These are phyloP conservation scores for Uloborus plumipes DNA, from an alignment of 2,888 invertebrate genomes.

Conservation along the genomic window DNA sequence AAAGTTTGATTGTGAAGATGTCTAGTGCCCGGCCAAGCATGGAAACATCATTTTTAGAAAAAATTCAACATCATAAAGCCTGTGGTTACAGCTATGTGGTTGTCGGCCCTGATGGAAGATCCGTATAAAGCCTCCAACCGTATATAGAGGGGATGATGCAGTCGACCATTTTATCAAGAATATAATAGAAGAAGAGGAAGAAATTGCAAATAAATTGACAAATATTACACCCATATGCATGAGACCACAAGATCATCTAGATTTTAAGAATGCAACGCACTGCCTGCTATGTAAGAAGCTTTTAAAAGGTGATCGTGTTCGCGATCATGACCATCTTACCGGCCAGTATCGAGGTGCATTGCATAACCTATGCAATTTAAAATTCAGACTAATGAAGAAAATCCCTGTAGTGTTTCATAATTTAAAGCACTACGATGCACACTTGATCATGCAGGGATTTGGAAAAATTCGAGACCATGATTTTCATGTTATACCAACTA, in stretches of 20 bases:
- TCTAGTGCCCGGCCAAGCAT: neutral
- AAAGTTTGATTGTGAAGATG: neutral
- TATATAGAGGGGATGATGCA: conserved; percentile 14
- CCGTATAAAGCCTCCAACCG: neutral
- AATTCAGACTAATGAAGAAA: neutral
- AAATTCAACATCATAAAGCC: conserved; percentile 21
- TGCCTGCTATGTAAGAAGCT: neutral
- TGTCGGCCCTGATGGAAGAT: neutral
- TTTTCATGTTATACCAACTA: conserved; percentile 16
- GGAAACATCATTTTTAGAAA: neutral
- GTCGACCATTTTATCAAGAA: neutral
- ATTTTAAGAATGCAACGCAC: neutral
- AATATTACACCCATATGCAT: neutral
- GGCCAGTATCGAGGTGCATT: conserved; percentile 12
- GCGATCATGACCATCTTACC: conserved; percentile 17
- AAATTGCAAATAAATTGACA: no score
- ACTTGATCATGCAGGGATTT: conserved; percentile 30
- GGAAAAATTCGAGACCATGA: conserved; percentile 25
- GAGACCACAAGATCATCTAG: neutral
- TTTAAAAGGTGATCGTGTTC: neutral
- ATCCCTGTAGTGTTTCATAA: conserved; percentile 31
- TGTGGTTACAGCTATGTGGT: conserved; percentile 21
- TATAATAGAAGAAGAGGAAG: no score
- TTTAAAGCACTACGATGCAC: conserved; percentile 21
- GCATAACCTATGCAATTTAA: conserved; percentile 16